Base-by-base conservation (phyloP, 2,797 vertebrate genomes). In the Apogon talboti region DNA sequence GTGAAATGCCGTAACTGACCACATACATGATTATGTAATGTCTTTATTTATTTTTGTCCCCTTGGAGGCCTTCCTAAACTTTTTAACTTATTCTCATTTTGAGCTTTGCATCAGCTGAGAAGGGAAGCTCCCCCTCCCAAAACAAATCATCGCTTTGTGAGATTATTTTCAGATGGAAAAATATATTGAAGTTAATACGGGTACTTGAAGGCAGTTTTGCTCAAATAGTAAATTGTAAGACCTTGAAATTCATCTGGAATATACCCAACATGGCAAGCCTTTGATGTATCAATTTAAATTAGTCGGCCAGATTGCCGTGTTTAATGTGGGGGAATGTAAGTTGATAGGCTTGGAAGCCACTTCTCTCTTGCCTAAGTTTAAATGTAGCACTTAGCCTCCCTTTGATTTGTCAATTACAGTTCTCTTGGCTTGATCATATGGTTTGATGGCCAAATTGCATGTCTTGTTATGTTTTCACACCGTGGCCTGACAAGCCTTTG, bases 281-380 rank as follows among this genome's bases (percentile, higher is more conserved):
- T 94, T 94, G 92, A 94, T 91, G 92, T 93, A 92, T 90, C 89
- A 87, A 91, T 91, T 92, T 90, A 89, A 93, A 93, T 91, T 85
- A 91, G 92, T 89, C 86, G 67, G 88, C 84, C 88, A 87, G 90
- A 92, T 92, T 89, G 89, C 83, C 48, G 78, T 91, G 89, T 89
- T 90, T 91, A 90, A 91, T 92, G 88, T 91, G 86, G 82, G 81
- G 87, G 89, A 91, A 92, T 92, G 90, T 90, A 86, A 90, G 76
- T 91, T 92, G 91, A 92, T 92, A 89, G 88, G 87, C 88, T 93
- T 90, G 88, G 87, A 92, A 92, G 88, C 86, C 89, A 89, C 83
- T 90, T 90, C 85, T 88, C 86, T 83, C 91, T 91, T 83, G 84
- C 87, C 84, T 84, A 79, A 90, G 84, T 93, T 89, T 74, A 90